A percentile compares a stretch with the other conserved stretches of the same genome.
These are phyloP conservation scores for Tokudaia muenninki DNA, from an alignment of 2,797 vertebrate genomes.

Conservation along the genomic window DNA sequence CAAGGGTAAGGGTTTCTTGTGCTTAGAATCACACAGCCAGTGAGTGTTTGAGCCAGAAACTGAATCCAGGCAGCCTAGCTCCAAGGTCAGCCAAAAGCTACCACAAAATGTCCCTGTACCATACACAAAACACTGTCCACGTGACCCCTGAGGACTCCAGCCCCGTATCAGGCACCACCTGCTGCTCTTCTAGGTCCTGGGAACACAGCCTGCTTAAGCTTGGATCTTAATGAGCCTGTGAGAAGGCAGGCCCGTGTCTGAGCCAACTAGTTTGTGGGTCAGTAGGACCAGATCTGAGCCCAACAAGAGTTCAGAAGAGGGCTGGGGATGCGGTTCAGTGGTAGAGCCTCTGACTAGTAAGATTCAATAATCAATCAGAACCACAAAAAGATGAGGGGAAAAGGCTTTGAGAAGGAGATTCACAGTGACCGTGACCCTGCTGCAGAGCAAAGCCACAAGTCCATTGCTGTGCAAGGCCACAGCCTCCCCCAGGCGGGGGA, in stretches of 20 bases:
- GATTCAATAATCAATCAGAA: not conserved
- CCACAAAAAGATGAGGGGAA: not conserved
- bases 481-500: not conserved
- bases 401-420: not conserved
- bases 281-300: not conserved
- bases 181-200: not conserved
- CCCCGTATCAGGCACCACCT: not conserved
- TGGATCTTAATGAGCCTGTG: not conserved
- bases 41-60: not conserved
- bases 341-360: not conserved
- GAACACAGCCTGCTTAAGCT: not conserved
- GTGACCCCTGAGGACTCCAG: not conserved
- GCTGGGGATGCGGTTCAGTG: not conserved
- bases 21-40: not conserved
- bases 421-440: too few relatives aligned
- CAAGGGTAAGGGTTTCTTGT: not conserved
- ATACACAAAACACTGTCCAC: not conserved
- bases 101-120: accelerated
- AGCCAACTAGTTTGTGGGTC: not conserved
- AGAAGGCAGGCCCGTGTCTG: not conserved
- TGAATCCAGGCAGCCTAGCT: not conserved
- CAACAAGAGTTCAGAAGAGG: not conserved
- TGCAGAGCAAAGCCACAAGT: not conserved
- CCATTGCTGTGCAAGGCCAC: accelerated
- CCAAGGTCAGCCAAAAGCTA: not conserved